Base-by-base conservation (phyloP, 2,888 invertebrate species). In the Cosmia pyralina region DNA sequence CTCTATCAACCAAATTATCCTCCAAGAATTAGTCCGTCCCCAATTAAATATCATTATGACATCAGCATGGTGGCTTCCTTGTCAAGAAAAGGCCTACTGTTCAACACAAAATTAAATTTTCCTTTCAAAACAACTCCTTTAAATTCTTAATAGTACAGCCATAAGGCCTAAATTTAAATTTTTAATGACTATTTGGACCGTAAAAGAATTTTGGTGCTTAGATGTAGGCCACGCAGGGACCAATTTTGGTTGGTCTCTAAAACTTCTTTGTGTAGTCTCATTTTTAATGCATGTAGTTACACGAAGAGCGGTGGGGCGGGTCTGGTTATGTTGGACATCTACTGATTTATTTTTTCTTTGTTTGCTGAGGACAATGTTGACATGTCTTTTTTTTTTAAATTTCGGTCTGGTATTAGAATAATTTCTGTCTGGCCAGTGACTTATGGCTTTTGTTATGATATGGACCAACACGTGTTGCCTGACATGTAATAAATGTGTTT, bases 301-400 rank as follows among this genome's bases (percentile, higher is more conserved):
- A 80, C 68, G 48, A 85, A 77, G 89, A 86, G 92, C 89, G 90
- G 89, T 84, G 87, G 78, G 88, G 88, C 22, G 81, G 90, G 46
- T 87, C 93, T 76, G 41, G 69, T 66, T 86, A 73, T 1, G 28
- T 28, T 92, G 93, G 95, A 67, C 76, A 71, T 81, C 72, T 84
- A 85, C 91, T 95, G 95, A 95, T 95, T 95, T 95, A 95, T 95
- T 94, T 91, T 93, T 94, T 95, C 95, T 95, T 95, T 95, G 95
- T 95, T 94, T 93, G 93, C 87, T 85, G 90, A 90, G 91, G 91
- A 92, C 93, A 92, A 93, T 92, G 94, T 94, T 94, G 94, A 94
- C 94, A 94, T 90, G 90, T 90, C 41, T 89, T 88, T 91, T 88
- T n/a, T 90, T 92, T 92, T 91, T 84, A 83, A 90, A 89, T 89